Percentiles rank a stretch among this genome's conserved stretches.
Evolutionary conservation across 30 jellyfish, hydroid and myxozoan genomes (phyloP).

Genomic region (Aurelia aurita complex sp. Pacific): DNA sequence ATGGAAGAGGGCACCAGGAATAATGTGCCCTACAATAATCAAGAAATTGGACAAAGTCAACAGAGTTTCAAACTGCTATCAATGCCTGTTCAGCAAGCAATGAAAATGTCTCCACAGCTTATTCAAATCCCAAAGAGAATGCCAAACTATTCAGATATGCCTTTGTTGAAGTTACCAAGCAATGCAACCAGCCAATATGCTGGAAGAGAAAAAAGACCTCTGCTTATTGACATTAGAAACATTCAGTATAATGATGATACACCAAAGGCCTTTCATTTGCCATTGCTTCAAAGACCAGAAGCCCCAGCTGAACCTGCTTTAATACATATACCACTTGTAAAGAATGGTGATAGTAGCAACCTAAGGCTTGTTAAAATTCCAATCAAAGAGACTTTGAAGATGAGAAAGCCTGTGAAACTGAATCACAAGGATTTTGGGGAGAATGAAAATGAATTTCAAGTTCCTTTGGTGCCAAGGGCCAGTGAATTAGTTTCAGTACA

Average conservation of each 20-base stretch:
- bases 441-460: not conserved
- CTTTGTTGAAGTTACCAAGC: not conserved
- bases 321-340: conserved; percentile 7
- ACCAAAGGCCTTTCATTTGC: not conserved
- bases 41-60: not conserved
- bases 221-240: not conserved
- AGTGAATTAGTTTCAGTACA: too few relatives aligned
- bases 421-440: not conserved
- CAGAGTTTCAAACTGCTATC: not conserved
- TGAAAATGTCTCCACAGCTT: not conserved
- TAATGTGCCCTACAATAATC: not conserved
- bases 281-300: not conserved
- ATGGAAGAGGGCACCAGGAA: not conserved
- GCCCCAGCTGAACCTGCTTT: not conserved
- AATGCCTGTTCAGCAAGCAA: not conserved
- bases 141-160: not conserved
- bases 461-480: not conserved
- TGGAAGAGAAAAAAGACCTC: not conserved
- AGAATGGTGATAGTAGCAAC: not conserved
- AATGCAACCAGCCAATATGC: not conserved
- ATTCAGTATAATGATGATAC: not conserved
- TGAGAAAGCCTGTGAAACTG: not conserved
- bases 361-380: not conserved
- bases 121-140: not conserved
- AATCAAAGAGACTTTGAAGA: not conserved